Evolutionary conservation across 2,888 invertebrate species (phyloP).

Genomic region (Pandemis cinnamomeana): DNA sequence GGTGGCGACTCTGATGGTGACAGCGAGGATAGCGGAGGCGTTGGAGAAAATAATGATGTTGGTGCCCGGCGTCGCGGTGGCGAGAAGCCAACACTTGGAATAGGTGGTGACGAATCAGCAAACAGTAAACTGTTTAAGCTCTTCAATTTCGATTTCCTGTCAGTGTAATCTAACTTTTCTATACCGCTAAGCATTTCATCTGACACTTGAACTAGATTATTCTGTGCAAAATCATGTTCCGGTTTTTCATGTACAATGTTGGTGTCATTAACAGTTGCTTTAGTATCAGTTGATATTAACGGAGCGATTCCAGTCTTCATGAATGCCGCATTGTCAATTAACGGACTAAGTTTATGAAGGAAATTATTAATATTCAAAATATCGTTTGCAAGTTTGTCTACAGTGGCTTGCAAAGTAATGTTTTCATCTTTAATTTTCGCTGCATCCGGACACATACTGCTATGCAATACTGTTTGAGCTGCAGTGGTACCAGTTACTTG

Average conservation of each 20-base stretch:
- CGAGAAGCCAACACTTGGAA: not conserved
- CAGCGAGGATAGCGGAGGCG: not conserved
- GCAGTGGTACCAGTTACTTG: slow-evolving; percentile 21
- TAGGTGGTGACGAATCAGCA: slow-evolving; percentile 12
- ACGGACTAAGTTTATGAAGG: slow-evolving; percentile 42
- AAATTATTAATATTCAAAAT: slow-evolving; percentile 51
- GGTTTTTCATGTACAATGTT: not conserved
- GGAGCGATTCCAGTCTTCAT: not conserved
- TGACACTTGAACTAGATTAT: not conserved
- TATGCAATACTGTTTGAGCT: slow-evolving; percentile 21
- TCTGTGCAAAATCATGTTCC: not conserved
- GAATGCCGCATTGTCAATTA: slow-evolving; percentile 1
- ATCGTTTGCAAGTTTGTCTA: slow-evolving; percentile 51
- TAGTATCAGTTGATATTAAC: not conserved
- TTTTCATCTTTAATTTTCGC: slow-evolving; percentile 52
- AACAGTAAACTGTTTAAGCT: slow-evolving; percentile 13
- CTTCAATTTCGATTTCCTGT: slow-evolving; percentile 15
- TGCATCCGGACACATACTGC: slow-evolving; percentile 49
- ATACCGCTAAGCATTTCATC: not conserved
- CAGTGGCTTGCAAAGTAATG: slow-evolving; percentile 48
- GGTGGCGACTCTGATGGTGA: not conserved
- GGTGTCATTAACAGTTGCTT: not conserved
- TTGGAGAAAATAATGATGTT: not conserved
- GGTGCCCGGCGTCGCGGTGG: not conserved
- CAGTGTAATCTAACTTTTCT: slow-evolving; percentile 7